These are phyloP conservation scores for Simalia tracyae DNA, from an alignment of 2,797 vertebrate genomes.

Conservation along the genomic window DNA sequence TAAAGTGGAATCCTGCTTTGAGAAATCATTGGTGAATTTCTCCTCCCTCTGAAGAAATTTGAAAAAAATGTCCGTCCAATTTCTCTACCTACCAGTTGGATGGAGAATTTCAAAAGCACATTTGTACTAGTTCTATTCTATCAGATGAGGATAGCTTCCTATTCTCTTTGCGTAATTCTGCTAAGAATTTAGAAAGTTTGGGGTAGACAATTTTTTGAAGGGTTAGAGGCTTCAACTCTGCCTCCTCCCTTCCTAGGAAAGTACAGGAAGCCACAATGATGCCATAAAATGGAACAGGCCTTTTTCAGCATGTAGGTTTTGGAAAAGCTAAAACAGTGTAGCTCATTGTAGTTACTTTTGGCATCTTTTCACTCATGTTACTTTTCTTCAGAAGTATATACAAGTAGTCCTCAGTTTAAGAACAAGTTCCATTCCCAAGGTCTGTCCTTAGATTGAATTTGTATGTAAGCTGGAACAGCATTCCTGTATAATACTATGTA, in stretches of 20 bases:
- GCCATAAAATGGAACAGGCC: not conserved
- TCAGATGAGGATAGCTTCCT: not conserved
- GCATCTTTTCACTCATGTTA: not conserved
- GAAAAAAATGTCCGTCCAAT: not conserved
- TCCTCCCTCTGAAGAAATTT: not conserved
- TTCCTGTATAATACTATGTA: too few species aligned
- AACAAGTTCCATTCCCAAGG: too few species aligned
- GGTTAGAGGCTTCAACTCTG: not conserved
- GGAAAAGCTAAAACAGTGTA: not conserved
- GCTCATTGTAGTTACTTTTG: not conserved
- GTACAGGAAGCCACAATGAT: not conserved
- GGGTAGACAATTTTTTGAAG: not conserved
- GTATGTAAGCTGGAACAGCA: too few species aligned
- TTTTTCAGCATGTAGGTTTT: not conserved
- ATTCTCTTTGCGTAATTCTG: not conserved
- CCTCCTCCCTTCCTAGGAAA: not conserved
- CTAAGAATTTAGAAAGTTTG: not conserved
- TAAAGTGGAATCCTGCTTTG: not conserved
- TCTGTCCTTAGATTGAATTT: too few species aligned
- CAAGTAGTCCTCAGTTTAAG: not conserved
- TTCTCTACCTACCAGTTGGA: not conserved
- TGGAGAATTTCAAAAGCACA: not conserved
- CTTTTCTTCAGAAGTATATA: not conserved
- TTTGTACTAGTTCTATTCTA: not conserved
- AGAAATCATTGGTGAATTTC: not conserved